Evolutionary conservation across 2,888 invertebrate genomes (phyloP), one percentile per base, ranked within the genome.

Genomic region (Pollenia amentaria): DNA sequence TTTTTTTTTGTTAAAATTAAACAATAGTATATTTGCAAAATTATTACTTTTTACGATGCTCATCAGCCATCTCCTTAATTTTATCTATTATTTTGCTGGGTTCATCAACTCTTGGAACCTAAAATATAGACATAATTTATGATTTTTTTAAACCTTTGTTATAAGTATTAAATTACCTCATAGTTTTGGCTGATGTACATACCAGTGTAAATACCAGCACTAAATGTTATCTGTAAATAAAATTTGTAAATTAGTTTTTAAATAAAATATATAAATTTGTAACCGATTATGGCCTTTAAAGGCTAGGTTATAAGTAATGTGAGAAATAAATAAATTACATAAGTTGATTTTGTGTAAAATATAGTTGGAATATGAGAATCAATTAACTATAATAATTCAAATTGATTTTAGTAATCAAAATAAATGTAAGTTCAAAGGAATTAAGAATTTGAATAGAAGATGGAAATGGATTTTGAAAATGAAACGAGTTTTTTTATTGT

Each of bases 101-200:
- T 89, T 98, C 97, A 93, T 98, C 97, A 7, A 98, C 97, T 92
- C 96, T 95, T 9, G 97, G 97, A 88, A 98, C 95, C 97, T 98
- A 93, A 80, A 94, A 94, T 38, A 60, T 55, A 11, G 88, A 88
- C 88, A n/a, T 14, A 89, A 90, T 88, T 89, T 44, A 62, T 51
- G 57, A 40, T 40, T 67, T 55, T 67, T 72, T 42, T 42, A 29
- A 60, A 65, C 29, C 65, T 48, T 65, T 21, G 14, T 16, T 7
- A 18, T 51, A 21, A 40, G 8, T 53, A 69, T 57, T 44, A 42
- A 21, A 75, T 83, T 87, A 89, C 96, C 93, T 96, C 95, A 93
- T 96, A 97, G 92, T 96, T 96, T 93, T 97, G 97, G 86, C 94
- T 94, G 81, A 96, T 90, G 91, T 96, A 97, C 84, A 97, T 94